Conservation (phyloP, 64 coral and sea anemone species). For the Porites australiensis region DNA sequence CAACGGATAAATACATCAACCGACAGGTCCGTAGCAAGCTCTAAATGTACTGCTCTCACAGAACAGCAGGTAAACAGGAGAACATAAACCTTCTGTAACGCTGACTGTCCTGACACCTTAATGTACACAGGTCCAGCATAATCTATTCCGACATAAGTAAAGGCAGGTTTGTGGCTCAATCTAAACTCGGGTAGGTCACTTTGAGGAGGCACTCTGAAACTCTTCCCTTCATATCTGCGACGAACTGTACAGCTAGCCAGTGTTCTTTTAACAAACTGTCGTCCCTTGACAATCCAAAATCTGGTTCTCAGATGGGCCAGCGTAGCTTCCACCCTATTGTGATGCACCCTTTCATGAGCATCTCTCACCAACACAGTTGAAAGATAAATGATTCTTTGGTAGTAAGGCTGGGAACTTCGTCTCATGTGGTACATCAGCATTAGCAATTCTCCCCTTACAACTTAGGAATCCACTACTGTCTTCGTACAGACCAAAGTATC, state of each 20-base stretch:
- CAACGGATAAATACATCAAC: conserved; percentile 48
- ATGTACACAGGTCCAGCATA: background rate
- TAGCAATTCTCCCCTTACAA: conserved; percentile 44
- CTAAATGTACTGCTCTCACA: conserved; percentile 51
- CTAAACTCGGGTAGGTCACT: background rate
- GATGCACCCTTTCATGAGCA: conserved; percentile 1
- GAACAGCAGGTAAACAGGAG: background rate
- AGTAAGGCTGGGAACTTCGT: conserved; percentile 3
- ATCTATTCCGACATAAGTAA: background rate
- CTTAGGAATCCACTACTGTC: conserved; percentile 47
- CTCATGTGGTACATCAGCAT: conserved; percentile 32
- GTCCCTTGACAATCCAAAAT: conserved; percentile 35
- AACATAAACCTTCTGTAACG: background rate
- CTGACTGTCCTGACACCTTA: background rate
- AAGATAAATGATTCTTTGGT: background rate
- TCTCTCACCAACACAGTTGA: background rate
- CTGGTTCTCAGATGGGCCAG: conserved; percentile 14
- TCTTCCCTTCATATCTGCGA: conserved; percentile 28
- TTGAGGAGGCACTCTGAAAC: conserved; percentile 10
- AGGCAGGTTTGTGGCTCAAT: conserved; percentile 2
- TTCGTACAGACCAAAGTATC: conserved; percentile 46
- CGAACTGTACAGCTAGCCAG: conserved; percentile 47
- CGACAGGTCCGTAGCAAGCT: conserved; percentile 33
- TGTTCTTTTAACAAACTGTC: conserved; percentile 57
- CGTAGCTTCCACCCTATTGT: conserved; percentile 44